A percentile compares a stretch with the other conserved stretches of the same genome.
Conservation (phyloP, 1,140 invertebrate genomes). For the Asobara japonica region DNA sequence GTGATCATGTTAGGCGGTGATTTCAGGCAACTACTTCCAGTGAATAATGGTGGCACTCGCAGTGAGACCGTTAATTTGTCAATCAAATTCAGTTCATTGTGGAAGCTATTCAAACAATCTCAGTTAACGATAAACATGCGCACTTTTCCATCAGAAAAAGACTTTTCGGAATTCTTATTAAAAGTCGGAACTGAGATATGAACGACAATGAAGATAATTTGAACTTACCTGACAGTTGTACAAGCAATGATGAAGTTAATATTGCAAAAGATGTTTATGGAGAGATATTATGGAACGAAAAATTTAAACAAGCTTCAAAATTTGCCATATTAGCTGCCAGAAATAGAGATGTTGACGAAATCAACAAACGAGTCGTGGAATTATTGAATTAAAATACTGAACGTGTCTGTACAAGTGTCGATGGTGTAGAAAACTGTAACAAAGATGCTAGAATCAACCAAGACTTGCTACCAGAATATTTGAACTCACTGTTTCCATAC, state of each 20-base stretch:
- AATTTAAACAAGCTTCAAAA: background rate
- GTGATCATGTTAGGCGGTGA: background rate
- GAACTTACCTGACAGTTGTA: slow-evolving; percentile 11
- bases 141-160: slow-evolving; percentile 21
- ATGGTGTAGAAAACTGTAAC: slow-evolving; percentile 22
- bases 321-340: slow-evolving; percentile 36
- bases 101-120: slow-evolving; percentile 30
- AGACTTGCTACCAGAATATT: slow-evolving; percentile 28
- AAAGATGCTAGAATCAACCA: slow-evolving; percentile 15
- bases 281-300: background rate
- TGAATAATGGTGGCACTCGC: slow-evolving; percentile 25
- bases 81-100: slow-evolving; percentile 33
- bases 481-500: slow-evolving; percentile 35
- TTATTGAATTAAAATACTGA: slow-evolving; percentile 23
- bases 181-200: slow-evolving; percentile 30
- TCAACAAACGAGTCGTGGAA: slow-evolving; percentile 39
- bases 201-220: slow-evolving; percentile 22
- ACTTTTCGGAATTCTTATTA: slow-evolving; percentile 31
- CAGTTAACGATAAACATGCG: slow-evolving; percentile 31
- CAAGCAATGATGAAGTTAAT: background rate
- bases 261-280: slow-evolving; percentile 14
- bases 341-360: slow-evolving; percentile 38
- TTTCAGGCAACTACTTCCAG: background rate
- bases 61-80: slow-evolving; percentile 39
- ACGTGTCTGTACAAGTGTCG: slow-evolving; percentile 21